Evolutionary conservation across 2,888 invertebrate species (phyloP).

Genomic region (Stramonita haemastoma): DNA sequence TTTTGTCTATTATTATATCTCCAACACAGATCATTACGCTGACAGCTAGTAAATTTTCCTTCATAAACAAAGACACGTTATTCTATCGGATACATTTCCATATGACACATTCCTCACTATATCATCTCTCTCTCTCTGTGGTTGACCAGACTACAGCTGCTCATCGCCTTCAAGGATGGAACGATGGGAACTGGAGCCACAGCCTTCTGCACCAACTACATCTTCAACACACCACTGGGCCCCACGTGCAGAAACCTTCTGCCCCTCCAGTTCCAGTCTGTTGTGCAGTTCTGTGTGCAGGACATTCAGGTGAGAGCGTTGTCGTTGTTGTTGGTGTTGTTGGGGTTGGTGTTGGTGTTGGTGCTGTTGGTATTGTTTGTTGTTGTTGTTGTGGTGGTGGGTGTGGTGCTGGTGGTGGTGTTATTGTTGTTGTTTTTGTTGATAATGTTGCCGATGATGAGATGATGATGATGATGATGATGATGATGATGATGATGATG

Average conservation of each 20-base stretch:
- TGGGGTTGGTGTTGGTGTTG: too few relatives aligned
- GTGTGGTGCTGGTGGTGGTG: too few relatives aligned
- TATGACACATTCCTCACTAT: background rate
- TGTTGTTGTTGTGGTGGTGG: too few relatives aligned
- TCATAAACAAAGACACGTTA: background rate
- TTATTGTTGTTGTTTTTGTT: too few relatives aligned
- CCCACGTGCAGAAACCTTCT: constrained; percentile 45
- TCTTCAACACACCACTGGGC: constrained; percentile 43
- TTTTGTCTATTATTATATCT: background rate
- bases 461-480: too few relatives aligned
- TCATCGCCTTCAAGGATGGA: constrained; percentile 53
- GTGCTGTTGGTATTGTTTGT: too few relatives aligned
- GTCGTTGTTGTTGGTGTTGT: background rate
- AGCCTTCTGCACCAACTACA: constrained; percentile 47
- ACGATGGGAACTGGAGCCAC: constrained; percentile 48
- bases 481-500: too few relatives aligned
- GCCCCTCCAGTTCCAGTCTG: constrained; percentile 52
- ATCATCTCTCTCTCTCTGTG: background rate
- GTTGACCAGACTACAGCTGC: constrained; percentile 47
- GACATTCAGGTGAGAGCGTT: constrained; percentile 53
- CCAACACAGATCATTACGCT: background rate
- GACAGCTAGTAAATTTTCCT: background rate
- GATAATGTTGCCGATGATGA: too few relatives aligned
- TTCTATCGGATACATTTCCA: background rate
- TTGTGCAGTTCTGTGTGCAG: constrained; percentile 55